A percentile compares a stretch with the other conserved stretches of the same genome.
Conservation (phyloP, 1,140 invertebrate species). For the Latrodectus geometricus region DNA sequence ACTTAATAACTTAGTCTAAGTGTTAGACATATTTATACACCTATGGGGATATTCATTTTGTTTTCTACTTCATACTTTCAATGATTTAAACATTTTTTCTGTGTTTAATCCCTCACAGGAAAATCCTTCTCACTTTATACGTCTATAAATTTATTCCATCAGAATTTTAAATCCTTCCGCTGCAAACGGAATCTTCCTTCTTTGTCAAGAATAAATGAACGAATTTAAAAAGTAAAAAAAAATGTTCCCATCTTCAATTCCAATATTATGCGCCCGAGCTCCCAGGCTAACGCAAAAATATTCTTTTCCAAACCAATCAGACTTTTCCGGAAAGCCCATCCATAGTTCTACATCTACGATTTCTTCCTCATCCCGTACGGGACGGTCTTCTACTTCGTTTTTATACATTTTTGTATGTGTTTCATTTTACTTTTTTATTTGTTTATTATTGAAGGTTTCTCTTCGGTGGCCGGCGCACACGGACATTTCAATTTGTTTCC, state of each 20-base stretch:
- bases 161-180: constrained; percentile 31
- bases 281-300: constrained; percentile 47
- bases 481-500: constrained; percentile 59
- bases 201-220: constrained; percentile 53
- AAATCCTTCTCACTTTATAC: not conserved
- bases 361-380: constrained; percentile 44
- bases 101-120: not conserved
- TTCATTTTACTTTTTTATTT: constrained; percentile 21
- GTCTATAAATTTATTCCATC: constrained; percentile 20
- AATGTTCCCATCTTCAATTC: constrained; percentile 46
- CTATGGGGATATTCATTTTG: no score
- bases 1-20: no score
- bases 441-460: constrained; percentile 48
- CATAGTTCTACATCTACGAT: constrained; percentile 61
- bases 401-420: constrained; percentile 11
- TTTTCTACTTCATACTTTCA: not conserved
- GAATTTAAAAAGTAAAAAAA: constrained; percentile 43
- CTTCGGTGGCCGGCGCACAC: constrained; percentile 31
- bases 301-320: constrained; percentile 60
- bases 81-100: not conserved
- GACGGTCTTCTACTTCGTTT: constrained; percentile 20
- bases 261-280: constrained; percentile 36
- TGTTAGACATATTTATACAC: no score
- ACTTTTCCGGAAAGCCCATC: constrained; percentile 37
- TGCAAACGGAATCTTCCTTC: constrained; percentile 9